Evolutionary conservation across 2,888 invertebrate genomes (phyloP), one percentile per base, ranked within the genome.

Genomic region (Sarcophaga variegata): DNA sequence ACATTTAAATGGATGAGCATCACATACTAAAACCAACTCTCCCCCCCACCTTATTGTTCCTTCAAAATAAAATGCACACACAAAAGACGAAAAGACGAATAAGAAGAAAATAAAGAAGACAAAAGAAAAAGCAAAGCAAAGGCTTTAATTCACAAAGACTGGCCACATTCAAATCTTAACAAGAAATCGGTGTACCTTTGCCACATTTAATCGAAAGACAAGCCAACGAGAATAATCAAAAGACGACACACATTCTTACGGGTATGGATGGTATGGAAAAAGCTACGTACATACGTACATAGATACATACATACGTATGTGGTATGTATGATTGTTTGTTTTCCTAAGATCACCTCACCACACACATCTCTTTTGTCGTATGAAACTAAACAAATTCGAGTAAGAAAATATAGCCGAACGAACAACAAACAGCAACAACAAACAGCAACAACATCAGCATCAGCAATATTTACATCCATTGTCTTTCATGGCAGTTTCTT

Each of bases 131-230:
- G 8, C 62, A 14, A 63, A 66, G n/a, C 47, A 59, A 76, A 82
- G 69, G 62, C 85, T 87, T 83, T 64, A 83, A 81, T 86, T 54
- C 54, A 54, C 54, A 54, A 54, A 54, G 12, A 77, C 83, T 87
- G 87, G 81, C 87, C 90, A 90, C 92, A 92, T 92, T 92, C 92
- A 92, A 92, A 92, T 92, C 92, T 92, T 92, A 92, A 92, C 92
- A 91, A 88, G 92, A 92, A 92, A 92, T 92, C 92, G 88, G 88
- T 88, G 89, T 88, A 88, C 88, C 85, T 88, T 88, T 87, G 85
- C 88, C 88, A 88, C 88, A 88, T 88, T 88, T 88, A 88, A 88
- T 85, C 88, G 87, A 81, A 83, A 84, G 81, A 87, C 87, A 87
- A 87, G 66, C 86, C 72, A 76, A 54, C 63, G 27, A 62, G 14